phyloP scores from a whole-genome alignment of 1,140 invertebrate genomes.

The Phymorhynchus buccinoides region DNA sequence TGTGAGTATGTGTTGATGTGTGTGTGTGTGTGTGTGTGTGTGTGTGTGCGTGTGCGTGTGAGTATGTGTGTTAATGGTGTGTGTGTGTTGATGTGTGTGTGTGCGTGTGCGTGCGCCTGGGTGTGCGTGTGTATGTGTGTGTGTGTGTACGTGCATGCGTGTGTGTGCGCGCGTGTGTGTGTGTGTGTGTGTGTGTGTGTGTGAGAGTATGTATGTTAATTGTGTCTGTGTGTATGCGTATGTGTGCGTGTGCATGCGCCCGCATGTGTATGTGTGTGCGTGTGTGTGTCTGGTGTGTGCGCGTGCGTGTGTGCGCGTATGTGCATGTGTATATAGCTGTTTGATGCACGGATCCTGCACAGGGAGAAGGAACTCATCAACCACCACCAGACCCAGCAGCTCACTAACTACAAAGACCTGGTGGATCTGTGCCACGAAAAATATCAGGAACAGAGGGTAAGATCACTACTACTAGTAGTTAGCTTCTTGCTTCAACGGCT shows the following conservation, averaged over 20 bases:
- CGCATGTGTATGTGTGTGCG: background rate
- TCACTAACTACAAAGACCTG: constrained; percentile 12
- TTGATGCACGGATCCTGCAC: background rate
- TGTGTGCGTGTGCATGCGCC: background rate
- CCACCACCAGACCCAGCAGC: background rate
- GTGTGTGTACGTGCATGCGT: no score
- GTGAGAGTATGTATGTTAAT: background rate
- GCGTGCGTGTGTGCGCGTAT: background rate
- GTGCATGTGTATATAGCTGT: background rate
- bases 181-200: background rate
- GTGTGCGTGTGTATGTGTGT: no score
- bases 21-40: no score
- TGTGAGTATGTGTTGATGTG: no score
- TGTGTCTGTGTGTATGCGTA: no score
- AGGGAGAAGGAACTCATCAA: background rate
- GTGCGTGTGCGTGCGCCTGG: no score
- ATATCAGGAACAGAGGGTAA: constrained; percentile 16
- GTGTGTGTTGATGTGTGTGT: no score
- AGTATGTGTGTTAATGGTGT: no score
- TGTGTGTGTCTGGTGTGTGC: background rate
- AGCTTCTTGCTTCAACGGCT: no score
- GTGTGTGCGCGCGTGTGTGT: no score
- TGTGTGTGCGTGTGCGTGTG: no score
- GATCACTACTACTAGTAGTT: no score
- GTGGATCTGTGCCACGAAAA: background rate